Evolutionary conservation across 2,797 vertebrate genomes (phyloP).

Genomic region (Fundulus diaphanus): DNA sequence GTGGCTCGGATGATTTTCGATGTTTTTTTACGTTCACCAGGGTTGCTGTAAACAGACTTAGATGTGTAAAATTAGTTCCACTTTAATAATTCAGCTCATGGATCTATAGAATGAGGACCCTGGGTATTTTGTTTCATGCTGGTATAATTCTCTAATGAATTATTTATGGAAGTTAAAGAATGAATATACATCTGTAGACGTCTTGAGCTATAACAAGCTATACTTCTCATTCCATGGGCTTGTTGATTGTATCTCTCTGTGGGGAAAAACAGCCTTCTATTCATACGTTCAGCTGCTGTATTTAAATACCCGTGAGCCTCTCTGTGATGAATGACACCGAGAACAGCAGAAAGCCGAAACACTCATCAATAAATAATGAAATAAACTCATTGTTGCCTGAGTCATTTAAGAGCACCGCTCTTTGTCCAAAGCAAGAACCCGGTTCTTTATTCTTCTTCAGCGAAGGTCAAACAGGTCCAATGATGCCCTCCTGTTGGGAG

Average conservation of each 20-base stretch:
- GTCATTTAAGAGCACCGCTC: constrained; percentile 29
- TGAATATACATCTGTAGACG: background rate
- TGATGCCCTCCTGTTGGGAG: constrained; percentile 45
- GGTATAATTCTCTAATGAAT: background rate
- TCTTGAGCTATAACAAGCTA: background rate
- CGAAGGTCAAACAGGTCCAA: constrained; percentile 56
- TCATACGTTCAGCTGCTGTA: constrained; percentile 9
- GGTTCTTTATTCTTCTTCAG: constrained; percentile 40
- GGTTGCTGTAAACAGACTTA: background rate
- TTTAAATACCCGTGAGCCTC: constrained; percentile 31
- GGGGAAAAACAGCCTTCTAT: background rate
- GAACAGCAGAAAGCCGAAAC: constrained; percentile 41
- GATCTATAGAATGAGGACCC: background rate
- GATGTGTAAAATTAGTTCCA: constrained; percentile 1
- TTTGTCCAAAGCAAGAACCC: constrained; percentile 28
- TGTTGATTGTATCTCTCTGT: background rate
- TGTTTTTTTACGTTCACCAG: background rate
- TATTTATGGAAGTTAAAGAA: background rate
- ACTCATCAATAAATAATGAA: constrained; percentile 53
- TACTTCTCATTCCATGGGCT: background rate
- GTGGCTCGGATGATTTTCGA: background rate
- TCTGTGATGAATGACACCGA: constrained; percentile 33
- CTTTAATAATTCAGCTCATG: constrained; percentile 5
- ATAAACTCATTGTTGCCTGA: constrained; percentile 40
- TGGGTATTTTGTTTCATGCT: constrained; percentile 5